These are phyloP conservation scores for Sarcophaga rosellei DNA, from an alignment of 2,888 invertebrate genomes.

Conservation along the genomic window DNA sequence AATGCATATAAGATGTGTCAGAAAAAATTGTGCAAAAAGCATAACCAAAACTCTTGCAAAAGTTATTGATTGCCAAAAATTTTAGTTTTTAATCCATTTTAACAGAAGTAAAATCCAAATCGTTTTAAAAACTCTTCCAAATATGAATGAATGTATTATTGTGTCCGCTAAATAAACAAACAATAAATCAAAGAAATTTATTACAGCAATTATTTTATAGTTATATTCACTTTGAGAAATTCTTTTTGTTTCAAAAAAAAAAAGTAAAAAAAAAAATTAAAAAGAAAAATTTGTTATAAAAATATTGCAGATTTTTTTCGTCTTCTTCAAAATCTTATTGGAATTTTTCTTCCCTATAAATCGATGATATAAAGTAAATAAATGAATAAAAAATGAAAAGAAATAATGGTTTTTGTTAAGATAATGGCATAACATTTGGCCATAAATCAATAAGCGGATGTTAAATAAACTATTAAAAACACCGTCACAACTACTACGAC, in stretches of 20 bases:
- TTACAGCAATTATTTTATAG: constrained; percentile 22
- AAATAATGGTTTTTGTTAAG: constrained; percentile 45
- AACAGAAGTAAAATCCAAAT: neutral
- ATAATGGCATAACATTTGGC: constrained; percentile 47
- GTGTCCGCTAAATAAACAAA: neutral
- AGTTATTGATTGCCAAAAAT: neutral
- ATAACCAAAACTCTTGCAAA: too few relatives aligned
- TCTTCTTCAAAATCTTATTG: neutral
- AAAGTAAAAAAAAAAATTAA: too few relatives aligned
- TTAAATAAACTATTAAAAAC: constrained; percentile 61
- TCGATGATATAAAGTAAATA: constrained; percentile 5
- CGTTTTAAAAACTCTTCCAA: neutral
- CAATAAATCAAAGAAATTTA: constrained; percentile 45
- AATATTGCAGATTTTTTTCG: constrained; percentile 7
- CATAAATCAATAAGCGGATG: constrained; percentile 65
- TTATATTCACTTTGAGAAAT: neutral
- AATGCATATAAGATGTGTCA: neutral
- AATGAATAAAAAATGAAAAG: neutral
- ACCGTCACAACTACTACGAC: constrained; percentile 13
- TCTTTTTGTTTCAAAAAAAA: too few relatives aligned
- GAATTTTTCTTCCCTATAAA: constrained; percentile 28
- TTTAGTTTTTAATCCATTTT: neutral
- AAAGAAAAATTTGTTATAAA: constrained; percentile 40
- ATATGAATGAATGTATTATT: constrained; percentile 11
- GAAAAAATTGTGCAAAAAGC: neutral